A percentile compares a stretch with the other conserved stretches of the same genome.
These are phyloP conservation scores for Mustela erminea DNA, from an alignment of 2,797 vertebrate genomes.

Conservation along the genomic window DNA sequence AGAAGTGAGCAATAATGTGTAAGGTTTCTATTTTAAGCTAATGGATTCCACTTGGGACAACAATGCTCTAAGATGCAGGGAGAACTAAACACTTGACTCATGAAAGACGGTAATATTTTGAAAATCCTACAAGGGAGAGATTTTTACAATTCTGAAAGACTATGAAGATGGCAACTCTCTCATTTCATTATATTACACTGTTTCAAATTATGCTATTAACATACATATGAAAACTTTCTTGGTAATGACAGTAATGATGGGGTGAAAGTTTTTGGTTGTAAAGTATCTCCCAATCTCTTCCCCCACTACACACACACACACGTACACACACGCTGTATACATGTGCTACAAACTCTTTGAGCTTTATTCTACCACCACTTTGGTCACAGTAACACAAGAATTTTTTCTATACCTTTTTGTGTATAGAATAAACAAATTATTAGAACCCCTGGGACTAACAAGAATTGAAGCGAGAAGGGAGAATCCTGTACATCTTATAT, in stretches of 20 bases:
- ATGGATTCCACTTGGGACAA: not conserved
- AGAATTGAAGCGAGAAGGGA: not conserved
- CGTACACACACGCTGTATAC: accelerated
- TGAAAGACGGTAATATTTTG: not conserved
- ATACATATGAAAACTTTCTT: not conserved
- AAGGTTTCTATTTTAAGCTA: constrained; percentile 17
- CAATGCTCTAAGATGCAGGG: not conserved
- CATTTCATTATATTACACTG: not conserved
- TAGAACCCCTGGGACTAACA: not conserved
- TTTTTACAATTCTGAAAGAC: not conserved
- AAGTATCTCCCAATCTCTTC: not conserved
- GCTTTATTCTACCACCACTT: not conserved
- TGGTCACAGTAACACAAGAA: not conserved
- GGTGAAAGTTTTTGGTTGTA: not conserved
- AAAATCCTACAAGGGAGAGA: not conserved
- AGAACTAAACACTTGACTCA: not conserved
- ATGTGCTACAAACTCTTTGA: not conserved
- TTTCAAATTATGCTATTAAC: not conserved
- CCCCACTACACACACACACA: not conserved
- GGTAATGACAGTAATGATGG: not conserved
- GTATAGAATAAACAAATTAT: not conserved
- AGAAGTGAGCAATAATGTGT: constrained; percentile 15
- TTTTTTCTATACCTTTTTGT: not conserved
- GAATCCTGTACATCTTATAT: not conserved
- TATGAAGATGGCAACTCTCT: not conserved